Percentiles rank a stretch among this genome's conserved stretches.
Evolutionary conservation across 2,113 vertebrate species (phyloP).

Genomic region (Pterophyllum scalare): DNA sequence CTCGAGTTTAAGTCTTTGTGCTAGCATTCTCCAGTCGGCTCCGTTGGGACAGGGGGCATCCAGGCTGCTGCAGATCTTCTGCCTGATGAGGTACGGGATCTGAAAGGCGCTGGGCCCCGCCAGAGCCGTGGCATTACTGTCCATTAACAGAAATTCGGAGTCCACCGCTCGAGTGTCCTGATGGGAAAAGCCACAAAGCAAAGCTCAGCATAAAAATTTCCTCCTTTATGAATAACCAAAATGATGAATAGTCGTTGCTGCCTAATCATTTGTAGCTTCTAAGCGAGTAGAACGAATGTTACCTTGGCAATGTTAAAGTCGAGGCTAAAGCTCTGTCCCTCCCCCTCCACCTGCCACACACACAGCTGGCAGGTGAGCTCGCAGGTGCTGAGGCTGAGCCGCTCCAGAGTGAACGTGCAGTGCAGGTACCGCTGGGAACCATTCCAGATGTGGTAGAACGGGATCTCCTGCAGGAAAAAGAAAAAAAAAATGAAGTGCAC

Average conservation of each 20-base stretch:
- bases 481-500: conserved; percentile 2
- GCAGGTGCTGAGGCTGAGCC: conserved; percentile 91
- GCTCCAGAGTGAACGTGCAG: conserved; percentile 97
- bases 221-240: neutral
- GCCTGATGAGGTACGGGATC: conserved; percentile 99
- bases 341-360: conserved; percentile 98
- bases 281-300: conserved; percentile 7
- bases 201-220: neutral
- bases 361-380: conserved; percentile 98
- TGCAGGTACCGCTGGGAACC: conserved; percentile 94
- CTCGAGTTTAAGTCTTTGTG: conserved; percentile 97
- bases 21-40: conserved; percentile 96
- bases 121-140: conserved; percentile 91
- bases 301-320: conserved; percentile 98
- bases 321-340: conserved; percentile 94
- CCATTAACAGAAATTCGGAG: conserved; percentile 86
- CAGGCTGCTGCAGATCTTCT: conserved; percentile 99
- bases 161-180: conserved; percentile 89
- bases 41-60: conserved; percentile 90
- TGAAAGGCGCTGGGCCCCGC: conserved; percentile 99
- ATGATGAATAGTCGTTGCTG: neutral
- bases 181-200: neutral
- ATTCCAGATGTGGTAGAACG: conserved; percentile 98
- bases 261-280: neutral
- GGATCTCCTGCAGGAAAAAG: conserved; percentile 88